Evolutionary conservation across 2,888 invertebrate species (phyloP).

Genomic region (Molorchus minor): DNA sequence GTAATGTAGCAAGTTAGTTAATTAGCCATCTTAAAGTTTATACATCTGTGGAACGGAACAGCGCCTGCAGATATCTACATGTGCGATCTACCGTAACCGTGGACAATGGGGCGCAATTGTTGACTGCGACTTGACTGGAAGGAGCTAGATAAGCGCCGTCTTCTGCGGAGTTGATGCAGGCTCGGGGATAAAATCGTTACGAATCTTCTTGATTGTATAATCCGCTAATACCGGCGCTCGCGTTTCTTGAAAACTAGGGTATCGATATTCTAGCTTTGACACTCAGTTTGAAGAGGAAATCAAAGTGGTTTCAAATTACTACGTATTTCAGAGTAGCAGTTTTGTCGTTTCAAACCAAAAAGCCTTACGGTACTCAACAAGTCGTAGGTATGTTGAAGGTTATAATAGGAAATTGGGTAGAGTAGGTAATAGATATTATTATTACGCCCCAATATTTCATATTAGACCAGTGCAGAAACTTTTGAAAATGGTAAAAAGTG

Average conservation of each 20-base stretch:
- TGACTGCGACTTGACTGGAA: conserved; percentile 51
- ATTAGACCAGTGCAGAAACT: too few species aligned
- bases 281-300: not conserved
- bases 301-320: too few species aligned
- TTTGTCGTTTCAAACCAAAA: too few species aligned
- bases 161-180: conserved; percentile 45
- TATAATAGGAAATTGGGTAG: too few species aligned
- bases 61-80: conserved; percentile 41
- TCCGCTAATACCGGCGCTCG: conserved; percentile 33
- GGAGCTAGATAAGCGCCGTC: conserved; percentile 51
- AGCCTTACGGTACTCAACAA: too few species aligned
- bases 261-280: not conserved
- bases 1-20: conserved; percentile 39
- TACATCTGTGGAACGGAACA: conserved; percentile 31
- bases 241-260: not conserved
- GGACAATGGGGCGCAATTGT: conserved; percentile 51
- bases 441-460: too few species aligned
- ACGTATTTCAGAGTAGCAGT: too few species aligned
- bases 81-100: conserved; percentile 47
- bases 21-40: conserved; percentile 42
- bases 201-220: conserved; percentile 51
- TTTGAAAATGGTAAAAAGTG: too few species aligned
- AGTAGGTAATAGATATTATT: too few species aligned
- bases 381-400: too few species aligned
- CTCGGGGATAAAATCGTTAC: conserved; percentile 47